Evolutionary conservation across 2,797 vertebrate genomes (phyloP).

Genomic region (Myiotriccus ornatus): DNA sequence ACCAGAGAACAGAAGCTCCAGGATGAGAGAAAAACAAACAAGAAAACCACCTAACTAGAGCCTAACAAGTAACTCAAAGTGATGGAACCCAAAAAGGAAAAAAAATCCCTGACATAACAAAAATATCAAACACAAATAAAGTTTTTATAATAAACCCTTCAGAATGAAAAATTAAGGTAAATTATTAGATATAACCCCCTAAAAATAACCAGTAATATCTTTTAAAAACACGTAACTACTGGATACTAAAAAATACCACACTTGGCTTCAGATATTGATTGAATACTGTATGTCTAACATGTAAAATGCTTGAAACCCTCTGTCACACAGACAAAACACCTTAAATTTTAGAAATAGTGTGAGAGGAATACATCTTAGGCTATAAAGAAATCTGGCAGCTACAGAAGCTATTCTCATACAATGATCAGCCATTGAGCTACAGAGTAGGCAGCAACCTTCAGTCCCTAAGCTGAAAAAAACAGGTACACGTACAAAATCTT

Average conservation of each 20-base stretch:
- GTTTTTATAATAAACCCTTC: not conserved
- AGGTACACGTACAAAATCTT: not conserved
- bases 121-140: not conserved
- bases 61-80: not conserved
- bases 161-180: not conserved
- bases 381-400: not conserved
- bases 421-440: not conserved
- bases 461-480: not conserved
- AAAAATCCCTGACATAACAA: not conserved
- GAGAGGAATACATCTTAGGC: not conserved
- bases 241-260: not conserved
- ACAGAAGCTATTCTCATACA: not conserved
- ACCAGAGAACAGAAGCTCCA: not conserved
- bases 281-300: not conserved
- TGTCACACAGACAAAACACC: not conserved
- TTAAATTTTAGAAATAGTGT: not conserved
- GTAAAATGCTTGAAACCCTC: not conserved
- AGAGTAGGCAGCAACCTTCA: fast-evolving
- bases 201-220: not conserved
- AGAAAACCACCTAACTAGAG: not conserved
- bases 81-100: not conserved
- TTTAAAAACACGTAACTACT: not conserved
- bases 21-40: not conserved
- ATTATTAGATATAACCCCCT: not conserved
- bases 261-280: not conserved